Percentiles rank a stretch among this genome's conserved stretches.
Evolutionary conservation across 2,113 vertebrate species (phyloP).

Genomic region (Syngnathus scovelli): DNA sequence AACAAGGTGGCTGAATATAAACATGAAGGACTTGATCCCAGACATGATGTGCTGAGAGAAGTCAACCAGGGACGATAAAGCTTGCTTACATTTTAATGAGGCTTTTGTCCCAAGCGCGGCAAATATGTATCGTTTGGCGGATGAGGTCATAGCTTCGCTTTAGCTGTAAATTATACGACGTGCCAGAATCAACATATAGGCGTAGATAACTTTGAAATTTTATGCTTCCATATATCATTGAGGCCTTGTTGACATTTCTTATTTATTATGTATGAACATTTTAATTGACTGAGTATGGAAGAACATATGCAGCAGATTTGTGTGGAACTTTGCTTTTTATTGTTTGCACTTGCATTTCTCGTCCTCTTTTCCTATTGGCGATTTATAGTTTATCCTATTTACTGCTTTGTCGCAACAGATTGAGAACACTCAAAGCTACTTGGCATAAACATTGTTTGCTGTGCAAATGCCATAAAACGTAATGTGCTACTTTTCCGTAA

Average conservation of each 20-base stretch:
- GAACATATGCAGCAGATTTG: not conserved
- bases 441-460: conserved; percentile 46
- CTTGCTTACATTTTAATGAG: not conserved
- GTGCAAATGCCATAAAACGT: conserved; percentile 61
- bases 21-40: not conserved
- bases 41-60: conserved; percentile 7
- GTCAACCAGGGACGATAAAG: conserved; percentile 17
- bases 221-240: not conserved
- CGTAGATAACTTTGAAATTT: no score
- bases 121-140: not conserved
- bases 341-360: conserved; percentile 37
- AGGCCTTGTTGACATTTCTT: not conserved
- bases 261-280: not conserved
- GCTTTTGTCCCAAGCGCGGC: not conserved
- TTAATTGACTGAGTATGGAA: not conserved
- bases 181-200: no score
- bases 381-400: conserved; percentile 47
- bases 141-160: not conserved
- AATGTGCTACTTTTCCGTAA: conserved; percentile 36
- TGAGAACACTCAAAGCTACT: conserved; percentile 26
- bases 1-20: conserved; percentile 4
- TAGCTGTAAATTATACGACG: not conserved
- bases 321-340: conserved; percentile 5
- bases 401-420: conserved; percentile 42
- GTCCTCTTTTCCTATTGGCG: conserved; percentile 1